Conservation (phyloP, 2,113 vertebrate species). For the Columba janthina region DNA sequence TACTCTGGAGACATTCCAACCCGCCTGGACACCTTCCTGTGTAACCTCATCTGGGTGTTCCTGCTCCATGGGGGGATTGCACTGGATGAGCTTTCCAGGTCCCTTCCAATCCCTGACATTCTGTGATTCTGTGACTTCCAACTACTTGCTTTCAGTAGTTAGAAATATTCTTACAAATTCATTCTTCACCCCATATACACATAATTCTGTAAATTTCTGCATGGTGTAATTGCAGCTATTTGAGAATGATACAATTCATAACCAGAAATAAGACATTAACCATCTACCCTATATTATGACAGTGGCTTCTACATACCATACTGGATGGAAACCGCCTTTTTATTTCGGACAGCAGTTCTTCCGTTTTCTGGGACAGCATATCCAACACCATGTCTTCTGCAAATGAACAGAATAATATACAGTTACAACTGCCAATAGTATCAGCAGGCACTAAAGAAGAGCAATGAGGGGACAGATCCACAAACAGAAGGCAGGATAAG, state of each 20-base stretch:
- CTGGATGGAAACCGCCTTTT: conserved; percentile 64
- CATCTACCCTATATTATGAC: not conserved
- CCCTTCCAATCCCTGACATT: too few relatives aligned
- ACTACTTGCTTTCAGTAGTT: not conserved
- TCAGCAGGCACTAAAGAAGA: not conserved
- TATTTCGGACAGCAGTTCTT: conserved; percentile 62
- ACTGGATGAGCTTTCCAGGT: too few relatives aligned
- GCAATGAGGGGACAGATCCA: not conserved
- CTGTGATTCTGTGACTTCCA: not conserved
- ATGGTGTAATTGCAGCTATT: not conserved
- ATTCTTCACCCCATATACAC: not conserved
- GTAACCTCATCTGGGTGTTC: too few relatives aligned
- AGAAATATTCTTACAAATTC: not conserved
- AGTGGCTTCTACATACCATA: conserved; percentile 44
- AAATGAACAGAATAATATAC: not conserved
- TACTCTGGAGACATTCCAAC: too few relatives aligned
- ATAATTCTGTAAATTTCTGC: not conserved
- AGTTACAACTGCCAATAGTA: not conserved
- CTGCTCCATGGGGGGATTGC: too few relatives aligned
- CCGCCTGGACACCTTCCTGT: too few relatives aligned
- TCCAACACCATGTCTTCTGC: conserved; percentile 63
- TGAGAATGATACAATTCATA: not conserved
- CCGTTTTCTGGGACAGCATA: conserved; percentile 41
- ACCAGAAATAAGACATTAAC: not conserved
- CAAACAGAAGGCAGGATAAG: not conserved